phyloP scores from a whole-genome alignment of 2,113 vertebrate genomes.

The Tenrec ecaudatus region DNA sequence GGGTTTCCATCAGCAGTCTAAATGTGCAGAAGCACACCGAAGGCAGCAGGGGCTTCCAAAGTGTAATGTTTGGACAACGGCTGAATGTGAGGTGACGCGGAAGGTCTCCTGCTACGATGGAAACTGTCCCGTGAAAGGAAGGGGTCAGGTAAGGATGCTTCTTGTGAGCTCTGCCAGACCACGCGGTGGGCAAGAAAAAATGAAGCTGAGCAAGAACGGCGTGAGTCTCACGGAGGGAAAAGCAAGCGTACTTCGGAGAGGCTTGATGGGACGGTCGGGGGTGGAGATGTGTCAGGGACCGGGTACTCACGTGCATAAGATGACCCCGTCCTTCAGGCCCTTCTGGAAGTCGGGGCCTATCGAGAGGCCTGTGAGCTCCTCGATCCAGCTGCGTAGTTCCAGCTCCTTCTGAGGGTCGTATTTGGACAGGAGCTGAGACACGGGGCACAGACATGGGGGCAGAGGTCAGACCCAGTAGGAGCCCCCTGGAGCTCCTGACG shows the following conservation, averaged over 20 bases:
- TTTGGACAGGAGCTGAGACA: constrained; percentile 93
- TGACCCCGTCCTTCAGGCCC: constrained; percentile 93
- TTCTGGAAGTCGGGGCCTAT: constrained; percentile 96
- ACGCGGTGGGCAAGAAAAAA: neutral
- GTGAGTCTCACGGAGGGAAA: no score
- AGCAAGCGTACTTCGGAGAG: neutral
- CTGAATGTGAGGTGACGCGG: neutral
- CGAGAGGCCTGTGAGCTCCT: constrained; percentile 89
- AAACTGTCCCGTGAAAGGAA: neutral
- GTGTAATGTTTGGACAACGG: neutral
- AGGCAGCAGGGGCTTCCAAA: no score
- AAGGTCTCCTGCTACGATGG: neutral
- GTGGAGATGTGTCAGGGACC: fast-evolving
- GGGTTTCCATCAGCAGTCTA: neutral
- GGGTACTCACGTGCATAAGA: constrained; percentile 94
- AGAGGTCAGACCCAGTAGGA: neutral
- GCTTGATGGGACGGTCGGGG: neutral
- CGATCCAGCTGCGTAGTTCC: constrained; percentile 94
- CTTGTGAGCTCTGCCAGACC: fast-evolving
- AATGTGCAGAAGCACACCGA: neutral
- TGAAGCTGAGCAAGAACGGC: neutral
- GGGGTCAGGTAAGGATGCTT: neutral
- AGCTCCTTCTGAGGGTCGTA: constrained; percentile 95
- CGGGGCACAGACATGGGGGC: fast-evolving
- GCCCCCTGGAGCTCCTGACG: fast-evolving